These are phyloP conservation scores for Tamandua tetradactyla DNA, from an alignment of 2,797 vertebrate species.

Conservation along the genomic window DNA sequence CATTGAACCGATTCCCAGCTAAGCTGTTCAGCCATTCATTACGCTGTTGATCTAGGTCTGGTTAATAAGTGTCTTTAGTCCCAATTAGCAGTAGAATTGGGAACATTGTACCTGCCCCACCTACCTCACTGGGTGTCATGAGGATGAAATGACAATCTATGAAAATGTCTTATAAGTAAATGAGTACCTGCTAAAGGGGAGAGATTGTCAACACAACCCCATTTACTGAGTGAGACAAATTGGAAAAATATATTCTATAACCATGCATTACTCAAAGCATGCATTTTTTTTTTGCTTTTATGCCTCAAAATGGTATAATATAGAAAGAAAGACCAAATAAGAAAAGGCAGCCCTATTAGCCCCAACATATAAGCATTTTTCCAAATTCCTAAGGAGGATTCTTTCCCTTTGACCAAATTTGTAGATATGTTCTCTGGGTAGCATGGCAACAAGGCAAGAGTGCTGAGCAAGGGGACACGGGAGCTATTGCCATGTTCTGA, in stretches of 20 bases:
- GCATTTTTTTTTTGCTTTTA: not conserved
- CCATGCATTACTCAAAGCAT: not conserved
- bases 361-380: not conserved
- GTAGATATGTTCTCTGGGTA: not conserved
- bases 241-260: not conserved
- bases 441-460: rapidly evolving
- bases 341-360: not conserved
- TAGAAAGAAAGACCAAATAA: not conserved
- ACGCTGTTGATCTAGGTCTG: not conserved
- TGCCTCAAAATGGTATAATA: not conserved
- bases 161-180: not conserved
- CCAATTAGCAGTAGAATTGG: not conserved
- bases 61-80: not conserved
- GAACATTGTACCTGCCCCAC: not conserved
- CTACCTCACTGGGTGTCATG: not conserved
- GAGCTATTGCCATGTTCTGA: rapidly evolving
- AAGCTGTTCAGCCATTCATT: not conserved
- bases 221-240: not conserved
- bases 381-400: not conserved
- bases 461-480: rapidly evolving
- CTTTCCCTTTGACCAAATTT: rapidly evolving
- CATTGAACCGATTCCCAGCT: not conserved
- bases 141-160: not conserved
- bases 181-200: not conserved
- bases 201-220: not conserved